Conservation (phyloP, 2,113 vertebrate species). For the Oryzias melastigma region DNA sequence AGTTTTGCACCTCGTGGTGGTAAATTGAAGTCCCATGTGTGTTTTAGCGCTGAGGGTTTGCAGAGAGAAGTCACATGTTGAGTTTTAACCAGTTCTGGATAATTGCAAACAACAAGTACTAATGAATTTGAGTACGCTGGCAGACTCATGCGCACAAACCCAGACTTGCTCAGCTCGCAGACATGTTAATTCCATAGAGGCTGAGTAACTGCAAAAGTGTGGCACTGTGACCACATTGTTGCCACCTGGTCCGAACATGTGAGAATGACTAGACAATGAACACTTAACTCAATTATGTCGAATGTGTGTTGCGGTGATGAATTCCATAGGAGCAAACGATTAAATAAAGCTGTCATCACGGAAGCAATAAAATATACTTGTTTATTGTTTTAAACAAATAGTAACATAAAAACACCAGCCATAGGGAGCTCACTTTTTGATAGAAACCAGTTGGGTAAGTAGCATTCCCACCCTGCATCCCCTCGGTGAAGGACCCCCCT, state of each 20-base stretch:
- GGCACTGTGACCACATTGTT: conserved; percentile 13
- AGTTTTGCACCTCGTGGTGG: conserved; percentile 21
- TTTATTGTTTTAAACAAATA: too few species aligned
- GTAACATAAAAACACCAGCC: too few species aligned
- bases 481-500: conserved; percentile 54
- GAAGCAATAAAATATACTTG: too few species aligned
- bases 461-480: conserved; percentile 62
- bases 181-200: conserved; percentile 28
- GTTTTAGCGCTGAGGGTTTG: conserved; percentile 20
- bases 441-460: conserved; percentile 41
- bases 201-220: conserved; percentile 24
- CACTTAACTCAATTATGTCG: too few species aligned
- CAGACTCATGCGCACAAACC: conserved; percentile 21
- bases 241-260: conserved; percentile 5
- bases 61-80: conserved; percentile 26
- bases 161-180: conserved; percentile 21
- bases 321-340: neutral
- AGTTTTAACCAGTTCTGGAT: conserved; percentile 67
- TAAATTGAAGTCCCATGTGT: neutral
- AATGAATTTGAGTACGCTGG: conserved; percentile 9
- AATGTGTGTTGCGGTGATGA: neutral
- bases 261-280: conserved; percentile 1
- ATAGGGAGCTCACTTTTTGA: conserved; percentile 18
- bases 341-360: too few species aligned
- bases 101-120: conserved; percentile 75